Conservation (phyloP, 1,140 invertebrate species). For the Pseudomyrmex pallidus region DNA sequence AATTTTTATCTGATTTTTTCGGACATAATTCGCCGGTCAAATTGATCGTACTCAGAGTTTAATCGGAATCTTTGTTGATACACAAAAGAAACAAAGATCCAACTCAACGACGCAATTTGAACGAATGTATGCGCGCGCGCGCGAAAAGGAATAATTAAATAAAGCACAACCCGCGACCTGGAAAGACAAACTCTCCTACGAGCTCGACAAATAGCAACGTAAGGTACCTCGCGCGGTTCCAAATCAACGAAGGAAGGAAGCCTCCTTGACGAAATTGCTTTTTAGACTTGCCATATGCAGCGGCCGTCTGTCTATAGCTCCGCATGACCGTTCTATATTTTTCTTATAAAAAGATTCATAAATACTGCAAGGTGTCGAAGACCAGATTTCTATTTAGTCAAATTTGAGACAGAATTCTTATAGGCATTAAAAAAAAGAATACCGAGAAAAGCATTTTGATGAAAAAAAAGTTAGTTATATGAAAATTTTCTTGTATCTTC, state of each 20-base stretch:
- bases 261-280: constrained; percentile 39
- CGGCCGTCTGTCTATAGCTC: not conserved
- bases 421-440: not conserved
- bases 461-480: not conserved
- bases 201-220: constrained; percentile 42
- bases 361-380: not conserved
- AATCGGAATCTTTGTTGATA: constrained; percentile 2
- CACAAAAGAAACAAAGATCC: not conserved
- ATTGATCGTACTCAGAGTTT: not conserved
- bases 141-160: constrained; percentile 49
- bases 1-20: not conserved
- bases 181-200: constrained; percentile 46
- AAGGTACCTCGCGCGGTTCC: not conserved
- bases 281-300: constrained; percentile 1
- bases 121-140: not conserved
- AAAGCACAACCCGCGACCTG: constrained; percentile 16
- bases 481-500: not conserved
- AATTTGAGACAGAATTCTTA: not conserved
- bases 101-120: not conserved
- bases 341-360: not conserved
- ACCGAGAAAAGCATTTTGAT: not conserved
- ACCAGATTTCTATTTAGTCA: not conserved
- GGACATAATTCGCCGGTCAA: not conserved
- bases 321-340: not conserved
- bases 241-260: constrained; percentile 38